phyloP scores from a whole-genome alignment of 2,113 vertebrate genomes.

The Peromyscus californicus region DNA sequence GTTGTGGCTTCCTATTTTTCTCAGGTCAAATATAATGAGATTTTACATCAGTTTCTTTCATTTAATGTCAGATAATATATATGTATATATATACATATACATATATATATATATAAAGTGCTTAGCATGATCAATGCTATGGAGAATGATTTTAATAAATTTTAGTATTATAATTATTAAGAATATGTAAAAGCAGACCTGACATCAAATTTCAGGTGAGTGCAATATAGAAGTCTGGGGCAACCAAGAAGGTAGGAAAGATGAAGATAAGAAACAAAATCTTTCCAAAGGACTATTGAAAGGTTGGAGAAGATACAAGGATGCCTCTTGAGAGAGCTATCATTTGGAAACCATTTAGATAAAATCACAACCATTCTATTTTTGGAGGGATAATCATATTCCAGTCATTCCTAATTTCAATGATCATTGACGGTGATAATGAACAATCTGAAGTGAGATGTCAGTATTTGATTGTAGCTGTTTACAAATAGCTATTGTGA shows the following conservation, averaged over 20 bases:
- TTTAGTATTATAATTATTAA: background rate
- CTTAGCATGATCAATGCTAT: background rate
- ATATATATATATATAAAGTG: background rate
- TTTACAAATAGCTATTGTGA: conserved; percentile 85
- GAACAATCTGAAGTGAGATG: conserved; percentile 37
- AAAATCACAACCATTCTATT: conserved; percentile 56
- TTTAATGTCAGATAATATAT: background rate
- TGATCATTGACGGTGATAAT: conserved; percentile 59
- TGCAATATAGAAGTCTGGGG: background rate
- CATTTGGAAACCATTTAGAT: background rate
- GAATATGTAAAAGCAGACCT: background rate
- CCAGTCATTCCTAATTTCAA: conserved; percentile 34
- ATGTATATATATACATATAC: too few relatives aligned
- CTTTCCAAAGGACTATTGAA: background rate
- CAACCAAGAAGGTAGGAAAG: background rate
- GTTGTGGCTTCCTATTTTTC: background rate
- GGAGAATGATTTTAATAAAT: background rate
- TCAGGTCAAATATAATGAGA: background rate
- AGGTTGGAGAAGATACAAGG: background rate
- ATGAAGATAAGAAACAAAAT: background rate
- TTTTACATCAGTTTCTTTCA: background rate
- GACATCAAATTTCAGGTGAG: too few relatives aligned
- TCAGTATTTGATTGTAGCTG: conserved; percentile 78
- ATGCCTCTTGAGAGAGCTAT: background rate
- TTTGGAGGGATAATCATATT: conserved; percentile 54